These are phyloP conservation scores for Lagopus muta DNA, from an alignment of 2,113 vertebrate genomes.

Conservation along the genomic window DNA sequence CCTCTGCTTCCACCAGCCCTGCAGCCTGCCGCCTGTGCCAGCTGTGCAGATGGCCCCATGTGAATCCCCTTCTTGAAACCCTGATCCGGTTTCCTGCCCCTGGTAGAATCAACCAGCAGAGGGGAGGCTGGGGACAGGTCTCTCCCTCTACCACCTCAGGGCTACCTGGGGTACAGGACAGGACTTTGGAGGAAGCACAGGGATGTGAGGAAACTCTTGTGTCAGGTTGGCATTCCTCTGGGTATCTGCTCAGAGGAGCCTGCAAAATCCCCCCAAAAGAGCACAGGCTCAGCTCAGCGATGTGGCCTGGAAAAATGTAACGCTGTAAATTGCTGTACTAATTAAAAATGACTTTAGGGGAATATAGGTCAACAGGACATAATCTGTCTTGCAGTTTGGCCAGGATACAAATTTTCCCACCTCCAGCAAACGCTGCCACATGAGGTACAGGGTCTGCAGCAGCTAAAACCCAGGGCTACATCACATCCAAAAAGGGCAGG, in stretches of 20 bases:
- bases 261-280: neutral
- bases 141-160: neutral
- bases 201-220: neutral
- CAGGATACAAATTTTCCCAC: neutral
- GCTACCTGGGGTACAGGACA: neutral
- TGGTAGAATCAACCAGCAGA: neutral
- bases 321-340: neutral
- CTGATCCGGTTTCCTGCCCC: neutral
- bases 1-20: neutral
- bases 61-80: neutral
- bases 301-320: neutral
- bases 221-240: neutral
- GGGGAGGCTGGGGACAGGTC: neutral
- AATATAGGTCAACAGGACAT: constrained; percentile 35
- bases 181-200: neutral
- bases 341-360: neutral
- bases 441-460: neutral
- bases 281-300: neutral
- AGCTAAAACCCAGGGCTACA: neutral
- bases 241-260: neutral
- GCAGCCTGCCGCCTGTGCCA: neutral
- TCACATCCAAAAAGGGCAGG: neutral
- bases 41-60: neutral
- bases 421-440: rapidly evolving
- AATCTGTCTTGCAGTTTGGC: constrained; percentile 3